phyloP scores from a whole-genome alignment of 2,797 vertebrate species.

The Catostomus latipinnis region DNA sequence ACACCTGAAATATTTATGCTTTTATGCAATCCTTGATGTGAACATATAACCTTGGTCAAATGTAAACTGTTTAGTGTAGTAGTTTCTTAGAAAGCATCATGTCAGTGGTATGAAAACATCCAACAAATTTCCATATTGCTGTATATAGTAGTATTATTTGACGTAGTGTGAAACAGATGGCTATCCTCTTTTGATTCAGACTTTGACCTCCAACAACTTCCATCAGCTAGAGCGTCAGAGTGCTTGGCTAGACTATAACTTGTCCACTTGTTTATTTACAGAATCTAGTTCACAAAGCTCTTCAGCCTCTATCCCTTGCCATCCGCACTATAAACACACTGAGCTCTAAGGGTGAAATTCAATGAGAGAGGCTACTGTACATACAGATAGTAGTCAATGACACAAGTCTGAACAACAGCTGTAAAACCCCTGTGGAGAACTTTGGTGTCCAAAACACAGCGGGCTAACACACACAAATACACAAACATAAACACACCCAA shows the following conservation, averaged over 20 bases:
- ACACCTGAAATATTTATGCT: constrained; percentile 1
- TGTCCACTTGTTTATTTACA: constrained; percentile 49
- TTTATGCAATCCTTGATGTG: neutral
- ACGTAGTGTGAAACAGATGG: constrained; percentile 5
- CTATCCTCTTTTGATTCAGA: constrained; percentile 25
- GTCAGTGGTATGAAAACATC: neutral
- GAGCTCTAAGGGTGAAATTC: constrained; percentile 46
- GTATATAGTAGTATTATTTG: neutral
- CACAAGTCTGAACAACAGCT: constrained; percentile 45
- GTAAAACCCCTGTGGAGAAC: constrained; percentile 35
- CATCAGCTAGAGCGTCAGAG: neutral
- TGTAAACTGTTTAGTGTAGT: too few relatives aligned
- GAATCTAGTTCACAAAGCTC: constrained; percentile 54
- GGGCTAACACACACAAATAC: constrained; percentile 23
- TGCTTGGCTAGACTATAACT: constrained; percentile 63
- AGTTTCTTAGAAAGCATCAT: too few relatives aligned
- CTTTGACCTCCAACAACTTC: constrained; percentile 19
- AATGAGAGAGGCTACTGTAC: constrained; percentile 28
- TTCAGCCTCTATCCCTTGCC: constrained; percentile 53
- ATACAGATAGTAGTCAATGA: constrained; percentile 48
- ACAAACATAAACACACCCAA: neutral
- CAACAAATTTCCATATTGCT: constrained; percentile 10
- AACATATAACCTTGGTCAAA: too few relatives aligned
- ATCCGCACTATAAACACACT: constrained; percentile 66
- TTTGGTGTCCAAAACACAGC: constrained; percentile 40